These are phyloP conservation scores for Barbus barbus DNA, from an alignment of 2,113 vertebrate species.

Conservation along the genomic window DNA sequence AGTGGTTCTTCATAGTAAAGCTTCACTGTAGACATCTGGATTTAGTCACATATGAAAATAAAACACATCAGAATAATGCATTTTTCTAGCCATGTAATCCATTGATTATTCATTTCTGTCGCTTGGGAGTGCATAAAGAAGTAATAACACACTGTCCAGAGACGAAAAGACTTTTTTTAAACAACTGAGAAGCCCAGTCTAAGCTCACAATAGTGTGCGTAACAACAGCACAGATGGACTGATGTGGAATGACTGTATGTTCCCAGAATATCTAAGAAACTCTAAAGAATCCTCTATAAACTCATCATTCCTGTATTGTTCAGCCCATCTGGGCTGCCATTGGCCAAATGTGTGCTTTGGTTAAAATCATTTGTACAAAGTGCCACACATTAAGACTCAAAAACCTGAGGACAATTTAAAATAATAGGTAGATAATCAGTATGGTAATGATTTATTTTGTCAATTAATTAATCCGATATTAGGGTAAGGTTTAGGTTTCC, in stretches of 20 bases:
- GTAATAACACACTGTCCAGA: neutral
- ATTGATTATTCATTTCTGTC: constrained; percentile 1
- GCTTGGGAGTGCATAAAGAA: neutral
- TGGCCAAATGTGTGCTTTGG: neutral
- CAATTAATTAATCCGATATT: neutral
- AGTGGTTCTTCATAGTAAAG: neutral
- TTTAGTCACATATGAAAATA: neutral
- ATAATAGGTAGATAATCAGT: no score
- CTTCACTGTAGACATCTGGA: neutral
- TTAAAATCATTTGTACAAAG: neutral
- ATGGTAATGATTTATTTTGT: no score
- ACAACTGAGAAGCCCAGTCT: neutral
- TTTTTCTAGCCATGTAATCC: neutral
- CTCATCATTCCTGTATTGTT: neutral
- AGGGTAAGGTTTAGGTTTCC: neutral
- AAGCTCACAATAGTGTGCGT: neutral
- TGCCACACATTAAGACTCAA: neutral
- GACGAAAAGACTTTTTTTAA: neutral
- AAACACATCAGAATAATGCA: neutral
- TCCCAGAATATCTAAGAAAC: neutral
- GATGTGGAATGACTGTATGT: neutral
- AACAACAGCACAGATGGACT: neutral
- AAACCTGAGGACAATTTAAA: neutral
- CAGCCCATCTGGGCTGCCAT: neutral
- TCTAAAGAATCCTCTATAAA: neutral